Evolutionary conservation across 2,888 invertebrate genomes (phyloP).

Genomic region (Nephrotoma appendiculata): DNA sequence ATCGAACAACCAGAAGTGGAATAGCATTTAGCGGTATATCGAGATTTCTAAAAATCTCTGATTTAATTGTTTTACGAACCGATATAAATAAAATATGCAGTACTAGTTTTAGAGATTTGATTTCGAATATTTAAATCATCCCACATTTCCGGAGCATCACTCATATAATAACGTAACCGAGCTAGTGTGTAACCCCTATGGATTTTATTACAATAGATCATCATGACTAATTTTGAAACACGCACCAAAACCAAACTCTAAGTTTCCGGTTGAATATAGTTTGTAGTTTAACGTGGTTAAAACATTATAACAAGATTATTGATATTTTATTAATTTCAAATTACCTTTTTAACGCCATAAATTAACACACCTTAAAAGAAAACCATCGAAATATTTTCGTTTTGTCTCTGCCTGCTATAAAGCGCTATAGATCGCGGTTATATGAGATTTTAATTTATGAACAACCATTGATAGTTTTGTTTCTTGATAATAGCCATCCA

Average conservation of each 20-base stretch:
- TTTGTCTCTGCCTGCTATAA: neutral
- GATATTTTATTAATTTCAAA: neutral
- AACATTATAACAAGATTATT: neutral
- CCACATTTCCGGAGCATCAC: too few species aligned
- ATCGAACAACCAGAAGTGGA: too few species aligned
- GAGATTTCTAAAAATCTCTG: too few species aligned
- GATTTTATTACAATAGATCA: neutral
- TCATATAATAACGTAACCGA: too few species aligned
- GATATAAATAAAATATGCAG: too few species aligned
- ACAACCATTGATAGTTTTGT: neutral
- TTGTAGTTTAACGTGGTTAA: neutral
- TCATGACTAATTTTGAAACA: neutral
- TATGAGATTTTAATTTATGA: neutral
- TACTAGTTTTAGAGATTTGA: too few species aligned
- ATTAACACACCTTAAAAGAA: neutral
- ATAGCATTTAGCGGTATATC: too few species aligned
- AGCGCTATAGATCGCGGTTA: neutral
- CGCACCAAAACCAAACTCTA: neutral
- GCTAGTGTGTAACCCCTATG: neutral
- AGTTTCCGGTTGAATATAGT: neutral
- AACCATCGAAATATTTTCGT: neutral
- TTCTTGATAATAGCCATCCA: neutral
- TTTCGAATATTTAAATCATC: too few species aligned
- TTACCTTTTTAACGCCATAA: neutral
- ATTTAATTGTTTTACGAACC: too few species aligned